Conservation (phyloP, 1,140 invertebrate species). For the Drosophila paulistorum region DNA sequence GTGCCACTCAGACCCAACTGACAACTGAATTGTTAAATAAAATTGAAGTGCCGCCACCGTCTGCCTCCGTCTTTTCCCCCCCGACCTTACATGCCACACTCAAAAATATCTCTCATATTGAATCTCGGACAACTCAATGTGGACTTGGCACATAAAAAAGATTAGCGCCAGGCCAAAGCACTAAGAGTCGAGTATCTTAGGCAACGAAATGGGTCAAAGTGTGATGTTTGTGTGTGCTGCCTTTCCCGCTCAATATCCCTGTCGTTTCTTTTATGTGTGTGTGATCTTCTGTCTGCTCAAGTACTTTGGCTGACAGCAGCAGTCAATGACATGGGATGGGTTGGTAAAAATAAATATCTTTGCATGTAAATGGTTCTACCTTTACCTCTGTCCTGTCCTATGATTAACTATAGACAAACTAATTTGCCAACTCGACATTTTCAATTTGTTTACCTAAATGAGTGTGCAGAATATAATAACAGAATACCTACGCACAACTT, state of each 20-base stretch:
- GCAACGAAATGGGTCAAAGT: slow-evolving; percentile 62
- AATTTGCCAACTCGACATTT: slow-evolving; percentile 18
- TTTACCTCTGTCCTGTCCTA: not conserved
- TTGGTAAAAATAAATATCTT: slow-evolving; percentile 19
- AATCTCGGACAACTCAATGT: slow-evolving; percentile 62
- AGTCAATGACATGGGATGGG: slow-evolving; percentile 49
- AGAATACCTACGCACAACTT: slow-evolving; percentile 1
- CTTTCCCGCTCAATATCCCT: not conserved
- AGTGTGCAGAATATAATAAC: slow-evolving; percentile 63
- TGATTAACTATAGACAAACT: slow-evolving; percentile 18
- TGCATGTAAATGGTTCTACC: slow-evolving; percentile 4
- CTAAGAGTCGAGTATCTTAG: slow-evolving; percentile 23
- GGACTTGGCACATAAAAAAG: slow-evolving; percentile 59
- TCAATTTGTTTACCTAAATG: slow-evolving; percentile 63
- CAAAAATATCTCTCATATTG: slow-evolving; percentile 72
- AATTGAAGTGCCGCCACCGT: slow-evolving; percentile 57
- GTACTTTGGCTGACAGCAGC: slow-evolving; percentile 47
- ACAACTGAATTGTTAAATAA: slow-evolving; percentile 72
- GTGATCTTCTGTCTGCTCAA: slow-evolving; percentile 10
- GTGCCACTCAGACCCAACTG: slow-evolving; percentile 69
- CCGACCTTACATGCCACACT: slow-evolving; percentile 28
- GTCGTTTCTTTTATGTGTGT: slow-evolving; percentile 14
- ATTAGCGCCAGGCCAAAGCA: slow-evolving; percentile 55
- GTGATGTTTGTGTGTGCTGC: slow-evolving; percentile 22
- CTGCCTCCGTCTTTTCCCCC: slow-evolving; percentile 6